These are phyloP conservation scores for Conus betulinus DNA, from an alignment of 1,140 invertebrate genomes.

Conservation along the genomic window DNA sequence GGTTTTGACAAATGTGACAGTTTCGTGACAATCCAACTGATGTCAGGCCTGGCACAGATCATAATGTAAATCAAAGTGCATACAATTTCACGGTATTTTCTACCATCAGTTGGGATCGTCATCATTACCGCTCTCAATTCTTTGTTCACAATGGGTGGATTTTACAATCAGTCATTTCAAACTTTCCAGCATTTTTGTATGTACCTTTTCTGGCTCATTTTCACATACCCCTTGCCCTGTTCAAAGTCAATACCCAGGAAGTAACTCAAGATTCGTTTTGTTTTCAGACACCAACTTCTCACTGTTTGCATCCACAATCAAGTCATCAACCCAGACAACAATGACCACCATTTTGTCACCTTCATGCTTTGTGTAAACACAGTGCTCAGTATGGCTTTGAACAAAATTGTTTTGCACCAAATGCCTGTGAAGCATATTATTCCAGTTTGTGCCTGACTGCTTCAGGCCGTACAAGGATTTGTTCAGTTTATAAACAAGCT, in stretches of 20 bases:
- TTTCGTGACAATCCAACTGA: too few species aligned
- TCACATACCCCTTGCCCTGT: slow-evolving; percentile 33
- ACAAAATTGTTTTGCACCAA: slow-evolving; percentile 73
- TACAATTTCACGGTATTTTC: too few species aligned
- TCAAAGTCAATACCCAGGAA: slow-evolving; percentile 42
- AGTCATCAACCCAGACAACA: slow-evolving; percentile 55
- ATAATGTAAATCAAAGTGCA: too few species aligned
- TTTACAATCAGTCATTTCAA: too few species aligned
- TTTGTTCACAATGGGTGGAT: too few species aligned
- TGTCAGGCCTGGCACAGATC: too few species aligned
- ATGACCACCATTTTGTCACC: slow-evolving; percentile 40
- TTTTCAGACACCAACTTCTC: not conserved
- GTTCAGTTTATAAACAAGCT: slow-evolving; percentile 47
- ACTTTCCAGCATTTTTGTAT: too few species aligned
- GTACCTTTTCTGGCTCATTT: slow-evolving; percentile 14
- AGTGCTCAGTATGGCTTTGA: slow-evolving; percentile 47
- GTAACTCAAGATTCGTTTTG: slow-evolving; percentile 36
- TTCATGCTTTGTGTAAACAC: slow-evolving; percentile 45
- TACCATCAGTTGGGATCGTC: too few species aligned
- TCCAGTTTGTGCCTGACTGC: slow-evolving; percentile 52
- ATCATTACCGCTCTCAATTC: too few species aligned
- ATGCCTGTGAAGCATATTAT: slow-evolving; percentile 57
- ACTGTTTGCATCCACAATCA: slow-evolving; percentile 36
- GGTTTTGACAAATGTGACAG: too few species aligned
- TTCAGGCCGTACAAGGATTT: slow-evolving; percentile 59